Evolutionary conservation across 2,888 invertebrate genomes (phyloP), one percentile per base, ranked within the genome.

Genomic region (Hypsopygia costalis): DNA sequence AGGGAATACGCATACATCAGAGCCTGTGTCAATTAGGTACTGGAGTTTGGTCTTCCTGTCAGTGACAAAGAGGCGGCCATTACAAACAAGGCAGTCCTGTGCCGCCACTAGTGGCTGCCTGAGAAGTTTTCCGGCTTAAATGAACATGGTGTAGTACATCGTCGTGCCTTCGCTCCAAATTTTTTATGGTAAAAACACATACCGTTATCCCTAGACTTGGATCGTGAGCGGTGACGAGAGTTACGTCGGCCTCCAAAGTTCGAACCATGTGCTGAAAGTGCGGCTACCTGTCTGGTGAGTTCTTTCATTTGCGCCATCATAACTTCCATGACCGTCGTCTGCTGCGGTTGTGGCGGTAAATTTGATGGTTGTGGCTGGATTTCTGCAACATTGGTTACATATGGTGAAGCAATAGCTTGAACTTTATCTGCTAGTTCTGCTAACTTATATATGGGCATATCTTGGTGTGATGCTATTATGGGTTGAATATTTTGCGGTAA

Each of bases 1-100:
- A 0, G 56, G 55, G 25, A 46, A 56, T 27, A 55, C 52, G 39
- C 58, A 54, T n/a, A 51, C 10, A 44, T 42, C 12, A 46, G 37
- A 16, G 4, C 16, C 16, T 16, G 16, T 16, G 16, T 16, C 16
- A 16, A 16, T 16, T 16, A 16, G 16, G 28, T 35, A 49, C 32
- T 40, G 51, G n/a, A 11, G 33, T 20, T 47, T 43, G n/a, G 46
- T 32, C 11, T 8, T 31, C 5, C 41, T 39, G 28, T 53, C 47
- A 3, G 42, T 40, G 4, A 46, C 20, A 29, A 49, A 16, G 16
- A 16, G 16, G 16, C 16, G 16, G 16, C 16, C 36, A 36, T 45
- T 12, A 12, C 34, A 33, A 28, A 27, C 11, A 9, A 41, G 50
- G 41, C 46, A 48, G 41, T 43, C 48, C 44, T 45, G 43, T 6